Evolutionary conservation across 2,888 invertebrate species (phyloP).

Genomic region (Drosophila mimetica): DNA sequence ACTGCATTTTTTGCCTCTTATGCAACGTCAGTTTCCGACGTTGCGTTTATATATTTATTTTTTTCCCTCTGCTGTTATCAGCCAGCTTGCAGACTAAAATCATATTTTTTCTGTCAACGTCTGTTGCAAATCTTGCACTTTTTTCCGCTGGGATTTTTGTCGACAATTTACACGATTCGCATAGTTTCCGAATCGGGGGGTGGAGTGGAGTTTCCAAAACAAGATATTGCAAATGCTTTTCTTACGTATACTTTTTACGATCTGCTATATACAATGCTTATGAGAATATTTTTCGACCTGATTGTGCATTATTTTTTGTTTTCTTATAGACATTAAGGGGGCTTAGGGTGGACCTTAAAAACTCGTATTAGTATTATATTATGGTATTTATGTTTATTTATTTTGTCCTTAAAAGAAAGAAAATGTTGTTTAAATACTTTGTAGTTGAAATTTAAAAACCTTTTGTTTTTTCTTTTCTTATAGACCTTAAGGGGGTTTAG

Average conservation of each 20-base stretch:
- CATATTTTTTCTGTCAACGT: slow-evolving; percentile 19
- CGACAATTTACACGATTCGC: slow-evolving; percentile 21
- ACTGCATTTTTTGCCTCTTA: slow-evolving; percentile 41
- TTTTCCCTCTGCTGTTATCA: slow-evolving; percentile 22
- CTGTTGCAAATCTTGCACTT: slow-evolving; percentile 20
- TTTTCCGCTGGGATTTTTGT: slow-evolving; percentile 6
- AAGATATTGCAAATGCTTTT: slow-evolving; percentile 17
- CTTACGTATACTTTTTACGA: slow-evolving; percentile 23
- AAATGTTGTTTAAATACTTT: no score
- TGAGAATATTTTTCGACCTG: slow-evolving; percentile 45
- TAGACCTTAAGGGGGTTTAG: slow-evolving; percentile 5
- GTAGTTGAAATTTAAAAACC: no score
- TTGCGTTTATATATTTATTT: slow-evolving; percentile 11
- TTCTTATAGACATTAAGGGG: slow-evolving; percentile 6
- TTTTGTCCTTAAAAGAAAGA: no score
- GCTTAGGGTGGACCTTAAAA: slow-evolving; percentile 1
- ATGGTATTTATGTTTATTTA: no score
- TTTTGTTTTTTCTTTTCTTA: slow-evolving; percentile 20
- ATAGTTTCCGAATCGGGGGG: slow-evolving; percentile 11
- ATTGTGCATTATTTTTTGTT: slow-evolving; percentile 50
- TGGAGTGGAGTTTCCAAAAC: slow-evolving; percentile 6
- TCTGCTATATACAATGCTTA: slow-evolving; percentile 24
- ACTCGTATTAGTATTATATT: no score
- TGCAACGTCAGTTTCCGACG: slow-evolving; percentile 38
- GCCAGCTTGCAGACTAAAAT: slow-evolving; percentile 11